A percentile compares a stretch with the other conserved stretches of the same genome.
These are phyloP conservation scores for Myodes glareolus DNA, from an alignment of 2,113 vertebrate species.

Conservation along the genomic window DNA sequence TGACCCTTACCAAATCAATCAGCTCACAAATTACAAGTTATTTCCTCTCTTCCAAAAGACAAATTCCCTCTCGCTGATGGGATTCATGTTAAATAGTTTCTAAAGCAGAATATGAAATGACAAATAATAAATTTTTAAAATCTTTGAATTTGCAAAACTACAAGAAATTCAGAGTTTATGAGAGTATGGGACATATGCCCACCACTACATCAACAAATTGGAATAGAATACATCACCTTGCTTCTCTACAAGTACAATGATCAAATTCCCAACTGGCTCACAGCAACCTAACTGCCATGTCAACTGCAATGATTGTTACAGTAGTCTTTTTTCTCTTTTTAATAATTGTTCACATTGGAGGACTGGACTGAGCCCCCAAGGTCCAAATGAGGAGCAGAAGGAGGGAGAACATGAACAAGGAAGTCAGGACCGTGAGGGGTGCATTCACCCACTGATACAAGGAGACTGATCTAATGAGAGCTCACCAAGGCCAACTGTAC, in stretches of 20 bases:
- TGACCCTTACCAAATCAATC: neutral
- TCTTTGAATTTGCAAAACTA: neutral
- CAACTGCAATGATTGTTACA: neutral
- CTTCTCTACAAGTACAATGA: neutral
- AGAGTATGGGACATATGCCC: neutral
- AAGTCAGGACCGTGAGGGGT: no score
- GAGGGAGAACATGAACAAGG: no score
- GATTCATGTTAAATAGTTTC: neutral
- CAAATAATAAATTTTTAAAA: neutral
- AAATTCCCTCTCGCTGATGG: neutral
- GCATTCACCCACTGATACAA: no score
- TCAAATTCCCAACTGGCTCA: neutral
- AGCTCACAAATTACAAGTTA: neutral
- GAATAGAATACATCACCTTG: neutral
- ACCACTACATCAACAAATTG: neutral
- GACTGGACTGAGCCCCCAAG: no score
- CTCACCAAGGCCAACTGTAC: no score
- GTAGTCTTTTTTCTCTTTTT: neutral
- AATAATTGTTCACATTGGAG: no score
- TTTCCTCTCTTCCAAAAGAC: neutral
- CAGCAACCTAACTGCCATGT: neutral
- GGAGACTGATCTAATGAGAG: no score
- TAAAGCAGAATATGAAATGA: neutral
- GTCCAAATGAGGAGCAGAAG: no score
- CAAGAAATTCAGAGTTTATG: neutral